Base-by-base conservation (phyloP, 2,888 invertebrate genomes). In the Ochropleura leucogaster region DNA sequence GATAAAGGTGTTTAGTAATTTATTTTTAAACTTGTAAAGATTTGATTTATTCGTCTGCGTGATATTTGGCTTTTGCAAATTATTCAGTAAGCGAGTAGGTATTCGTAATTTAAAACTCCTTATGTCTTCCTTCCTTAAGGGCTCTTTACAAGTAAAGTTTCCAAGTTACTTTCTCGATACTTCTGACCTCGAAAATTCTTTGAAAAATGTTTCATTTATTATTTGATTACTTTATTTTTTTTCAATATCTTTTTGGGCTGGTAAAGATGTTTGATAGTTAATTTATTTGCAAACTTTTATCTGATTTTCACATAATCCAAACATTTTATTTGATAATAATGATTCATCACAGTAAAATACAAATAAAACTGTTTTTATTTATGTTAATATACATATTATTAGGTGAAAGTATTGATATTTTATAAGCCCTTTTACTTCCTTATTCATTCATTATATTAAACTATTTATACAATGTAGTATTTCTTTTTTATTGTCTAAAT, bases 141-240 rank as follows among this genome's bases (percentile, higher is more conserved):
- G 53, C 30, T 46, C 10, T 51, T 47, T 64, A 59, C 12, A 65
- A 63, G 55, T 63, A 14, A 20, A 68, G 49, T 49, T 57, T 57
- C 46, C 55, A 40, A 62, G 47, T 69, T 20, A 18, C 42, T 59
- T 64, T 46, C 7, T 44, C 16, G 6, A 76, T 62, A n/a, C n/a
- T 47, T n/a, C 18, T 57, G 55, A 55, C 62, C 69, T 76, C 63
- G 53, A 6, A 44, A 69, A 63, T 78, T 46, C 42, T 57, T 63
- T 40, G 44, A 14, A 14, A 68, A 40, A 40, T 51, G 5, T 40
- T 66, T 51, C 12, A 40, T 20, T 60, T 12, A 60, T 30, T n/a
- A 53, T 68, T 77, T 75, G 51, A 59, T 75, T 68, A 75, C 20
- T 53, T 30, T 60, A 30, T 12, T 20, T 16, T 68, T 68, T 62